Evolutionary conservation across 2,113 vertebrate species (phyloP), one percentile per base, ranked within the genome.

Genomic region (Upupa epops): DNA sequence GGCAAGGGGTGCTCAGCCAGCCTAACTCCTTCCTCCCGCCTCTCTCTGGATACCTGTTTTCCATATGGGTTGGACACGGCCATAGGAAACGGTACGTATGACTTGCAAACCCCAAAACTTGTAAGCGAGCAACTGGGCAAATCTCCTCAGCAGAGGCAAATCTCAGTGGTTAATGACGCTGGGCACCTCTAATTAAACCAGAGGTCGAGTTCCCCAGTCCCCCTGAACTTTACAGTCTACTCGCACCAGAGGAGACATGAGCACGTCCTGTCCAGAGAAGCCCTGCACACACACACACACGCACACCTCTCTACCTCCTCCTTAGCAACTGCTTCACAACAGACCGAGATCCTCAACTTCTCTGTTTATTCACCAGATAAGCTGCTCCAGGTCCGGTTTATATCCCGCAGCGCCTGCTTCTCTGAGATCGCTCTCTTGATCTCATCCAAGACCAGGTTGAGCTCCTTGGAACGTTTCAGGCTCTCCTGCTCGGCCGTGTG

Each of bases 391-490:
- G 98, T 98, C 45, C 98, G 97, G 93, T 98, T 98, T 74, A 98
- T 97, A 11, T 98, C 98, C 66, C 98, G 76, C 86, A 98, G 97
- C 3, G 98, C 98, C 92, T 98, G 98, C 87, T 98, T 98, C 97
- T 98, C 99, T 0, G 99, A 98, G 83, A 99, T 98, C 1, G 98
- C 98, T 92, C 98, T 97, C 97, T 99, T 99, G 96, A 99, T 99
- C 97, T 99, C 99, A 76, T 99, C 99, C 96, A 99, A 98, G 59
- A 99, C 99, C 97, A 99, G 96, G 96, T 99, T 99, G 88, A 99
- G 98, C 95, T 99, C 99, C 95, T 99, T 99, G 20, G 99, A 99
- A 85, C 99, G 98, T 94, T 98, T 98, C 77, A 99, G 98, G 98
- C 99, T 99, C 96, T 99, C 99, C 96, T 99, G 99, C 96, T 99